These are phyloP conservation scores for Luperina nickerlii DNA, from an alignment of 2,888 invertebrate genomes.

Conservation along the genomic window DNA sequence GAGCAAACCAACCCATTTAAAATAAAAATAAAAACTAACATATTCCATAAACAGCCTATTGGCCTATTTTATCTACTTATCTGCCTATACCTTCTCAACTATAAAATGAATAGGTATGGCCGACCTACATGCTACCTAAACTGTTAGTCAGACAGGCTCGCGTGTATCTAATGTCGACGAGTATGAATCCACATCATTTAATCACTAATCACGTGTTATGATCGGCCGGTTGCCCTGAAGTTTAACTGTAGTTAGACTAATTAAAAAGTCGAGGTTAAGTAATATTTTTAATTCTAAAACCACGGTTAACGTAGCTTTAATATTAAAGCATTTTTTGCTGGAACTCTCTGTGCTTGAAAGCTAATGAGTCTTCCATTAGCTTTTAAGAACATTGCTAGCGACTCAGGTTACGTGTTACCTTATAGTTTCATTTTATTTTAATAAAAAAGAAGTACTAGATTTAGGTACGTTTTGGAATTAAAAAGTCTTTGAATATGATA, in stretches of 20 bases:
- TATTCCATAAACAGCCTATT: background rate
- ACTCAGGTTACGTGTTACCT: constrained; percentile 1
- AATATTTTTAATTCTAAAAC: background rate
- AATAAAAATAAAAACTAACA: too few relatives aligned
- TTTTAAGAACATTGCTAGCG: constrained; percentile 19
- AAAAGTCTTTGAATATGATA: background rate
- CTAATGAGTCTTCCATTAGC: constrained; percentile 44
- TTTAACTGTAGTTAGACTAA: constrained; percentile 41
- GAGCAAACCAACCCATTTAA: too few relatives aligned
- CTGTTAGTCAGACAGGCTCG: constrained; percentile 19
- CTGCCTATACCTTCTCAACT: background rate
- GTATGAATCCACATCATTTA: constrained; percentile 47
- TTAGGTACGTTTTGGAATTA: background rate
- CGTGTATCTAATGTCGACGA: constrained; percentile 42
- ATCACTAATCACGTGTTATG: constrained; percentile 25
- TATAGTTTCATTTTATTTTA: background rate
- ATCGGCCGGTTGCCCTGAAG: constrained; percentile 15
- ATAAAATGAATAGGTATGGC: background rate
- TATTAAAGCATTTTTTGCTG: background rate
- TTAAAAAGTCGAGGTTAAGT: background rate
- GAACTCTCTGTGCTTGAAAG: constrained; percentile 12
- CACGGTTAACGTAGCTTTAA: background rate
- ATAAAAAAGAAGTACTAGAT: background rate
- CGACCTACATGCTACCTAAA: background rate
- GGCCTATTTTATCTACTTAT: background rate